Evolutionary conservation across 2,888 invertebrate genomes (phyloP).

Genomic region (Brachyptera risi): DNA sequence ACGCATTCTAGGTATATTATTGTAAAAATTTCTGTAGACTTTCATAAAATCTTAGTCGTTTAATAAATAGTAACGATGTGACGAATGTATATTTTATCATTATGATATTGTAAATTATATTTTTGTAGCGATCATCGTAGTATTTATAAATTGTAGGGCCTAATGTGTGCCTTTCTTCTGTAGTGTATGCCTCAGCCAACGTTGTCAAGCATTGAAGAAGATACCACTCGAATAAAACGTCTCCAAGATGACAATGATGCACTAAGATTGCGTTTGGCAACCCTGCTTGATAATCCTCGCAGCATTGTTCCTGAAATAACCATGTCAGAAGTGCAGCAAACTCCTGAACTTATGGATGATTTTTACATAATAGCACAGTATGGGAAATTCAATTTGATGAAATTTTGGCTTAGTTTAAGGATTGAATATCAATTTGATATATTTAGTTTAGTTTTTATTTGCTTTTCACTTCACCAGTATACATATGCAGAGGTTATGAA

Average conservation of each 20-base stretch:
- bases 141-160: not conserved
- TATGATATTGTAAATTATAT: not conserved
- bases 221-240: conserved; percentile 71
- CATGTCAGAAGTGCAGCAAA: conserved; percentile 56
- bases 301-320: not conserved
- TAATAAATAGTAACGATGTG: too few species aligned
- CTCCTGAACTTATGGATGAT: conserved; percentile 81
- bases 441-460: too few species aligned
- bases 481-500: too few species aligned
- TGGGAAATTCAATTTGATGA: too few species aligned
- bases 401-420: conserved; percentile 25
- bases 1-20: too few species aligned
- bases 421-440: too few species aligned
- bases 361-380: conserved; percentile 87
- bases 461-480: too few species aligned
- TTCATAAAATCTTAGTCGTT: too few species aligned
- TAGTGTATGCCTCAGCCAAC: conserved; percentile 85
- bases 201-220: conserved; percentile 80
- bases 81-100: not conserved
- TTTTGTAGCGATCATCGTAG: conserved; percentile 16
- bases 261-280: conserved; percentile 55
- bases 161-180: conserved; percentile 26
- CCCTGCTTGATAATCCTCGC: conserved; percentile 46
- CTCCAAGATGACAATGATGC: conserved; percentile 80
- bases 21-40: too few species aligned